phyloP scores from a whole-genome alignment of 2,888 invertebrate genomes.

The Diarsia brunnea region DNA sequence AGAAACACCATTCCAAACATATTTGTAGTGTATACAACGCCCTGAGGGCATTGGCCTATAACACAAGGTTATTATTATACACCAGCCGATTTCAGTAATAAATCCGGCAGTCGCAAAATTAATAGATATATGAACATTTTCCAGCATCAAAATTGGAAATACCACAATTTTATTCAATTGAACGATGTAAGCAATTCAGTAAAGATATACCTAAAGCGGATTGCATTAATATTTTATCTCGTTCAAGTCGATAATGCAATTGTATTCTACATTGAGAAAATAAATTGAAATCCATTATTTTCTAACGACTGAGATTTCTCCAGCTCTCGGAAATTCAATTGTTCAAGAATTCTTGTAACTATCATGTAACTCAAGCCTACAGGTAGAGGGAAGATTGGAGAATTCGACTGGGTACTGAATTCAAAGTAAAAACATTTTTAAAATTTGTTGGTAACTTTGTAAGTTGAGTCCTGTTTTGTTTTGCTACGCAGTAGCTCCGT shows the following conservation, averaged over 20 bases:
- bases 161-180: constrained; percentile 20
- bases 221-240: constrained; percentile 51
- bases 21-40: background rate
- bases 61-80: background rate
- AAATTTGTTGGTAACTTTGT: constrained; percentile 18
- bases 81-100: background rate
- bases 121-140: constrained; percentile 7
- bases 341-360: constrained; percentile 55
- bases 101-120: background rate
- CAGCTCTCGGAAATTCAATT: constrained; percentile 61
- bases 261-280: constrained; percentile 47
- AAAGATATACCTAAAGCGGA: constrained; percentile 22
- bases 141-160: background rate
- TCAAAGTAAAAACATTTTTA: constrained; percentile 17
- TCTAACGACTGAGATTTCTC: constrained; percentile 53
- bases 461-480: background rate
- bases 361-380: constrained; percentile 37
- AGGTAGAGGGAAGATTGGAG: constrained; percentile 38
- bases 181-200: constrained; percentile 23
- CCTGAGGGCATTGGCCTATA: background rate
- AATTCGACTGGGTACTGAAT: constrained; percentile 31
- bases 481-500: constrained; percentile 23
- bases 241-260: constrained; percentile 51
- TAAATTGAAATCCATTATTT: constrained; percentile 64
- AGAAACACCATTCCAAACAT: background rate